phyloP scores from a whole-genome alignment of 1,140 invertebrate genomes.

The Zaprionus inermis region DNA sequence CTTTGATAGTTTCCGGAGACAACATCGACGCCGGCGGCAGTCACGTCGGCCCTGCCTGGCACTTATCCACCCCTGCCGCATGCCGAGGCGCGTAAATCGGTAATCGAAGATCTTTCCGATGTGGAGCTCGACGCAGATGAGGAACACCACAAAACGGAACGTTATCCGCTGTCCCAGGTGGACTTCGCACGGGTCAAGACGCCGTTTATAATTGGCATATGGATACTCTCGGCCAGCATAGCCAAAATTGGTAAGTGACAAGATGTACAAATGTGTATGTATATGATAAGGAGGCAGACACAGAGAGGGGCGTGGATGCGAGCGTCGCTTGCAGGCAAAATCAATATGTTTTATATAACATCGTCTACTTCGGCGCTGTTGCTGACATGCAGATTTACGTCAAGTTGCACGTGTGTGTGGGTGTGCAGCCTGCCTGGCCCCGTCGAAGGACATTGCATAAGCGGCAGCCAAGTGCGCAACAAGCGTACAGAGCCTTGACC shows the following conservation, averaged over 20 bases:
- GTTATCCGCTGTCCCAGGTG: constrained; percentile 91
- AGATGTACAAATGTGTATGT: background rate
- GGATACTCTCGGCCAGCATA: constrained; percentile 97
- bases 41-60: background rate
- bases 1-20: constrained; percentile 39
- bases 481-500: constrained; percentile 67
- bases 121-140: constrained; percentile 34
- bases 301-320: constrained; percentile 2
- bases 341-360: constrained; percentile 79
- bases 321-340: constrained; percentile 44
- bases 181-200: constrained; percentile 95
- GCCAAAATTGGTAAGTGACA: constrained; percentile 95
- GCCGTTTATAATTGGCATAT: constrained; percentile 96
- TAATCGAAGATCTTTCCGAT: constrained; percentile 30
- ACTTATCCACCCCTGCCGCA: constrained; percentile 16
- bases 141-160: constrained; percentile 59
- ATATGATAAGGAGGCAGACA: background rate
- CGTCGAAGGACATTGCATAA: constrained; percentile 74
- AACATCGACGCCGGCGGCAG: constrained; percentile 6
- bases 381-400: constrained; percentile 72
- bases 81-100: constrained; percentile 37
- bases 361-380: constrained; percentile 50
- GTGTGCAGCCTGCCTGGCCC: constrained; percentile 33
- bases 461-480: constrained; percentile 63
- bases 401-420: constrained; percentile 46